These are phyloP conservation scores for Rissa tridactyla DNA, from an alignment of 2,113 vertebrate species.

Conservation along the genomic window DNA sequence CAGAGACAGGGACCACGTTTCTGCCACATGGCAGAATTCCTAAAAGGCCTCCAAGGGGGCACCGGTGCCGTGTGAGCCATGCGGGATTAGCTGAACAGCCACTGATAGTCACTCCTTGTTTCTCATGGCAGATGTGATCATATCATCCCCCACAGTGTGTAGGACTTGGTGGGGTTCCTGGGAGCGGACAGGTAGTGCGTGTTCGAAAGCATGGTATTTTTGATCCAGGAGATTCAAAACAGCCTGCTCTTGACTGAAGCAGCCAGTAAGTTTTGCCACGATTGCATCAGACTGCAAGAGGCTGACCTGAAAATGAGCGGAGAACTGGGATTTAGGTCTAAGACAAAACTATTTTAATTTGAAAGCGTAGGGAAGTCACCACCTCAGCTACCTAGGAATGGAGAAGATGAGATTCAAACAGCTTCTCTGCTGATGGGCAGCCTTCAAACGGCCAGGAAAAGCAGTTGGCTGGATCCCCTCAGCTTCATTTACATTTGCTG, in stretches of 20 bases:
- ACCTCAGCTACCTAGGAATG: not conserved
- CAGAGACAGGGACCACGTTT: not conserved
- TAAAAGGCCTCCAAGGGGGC: fast-evolving
- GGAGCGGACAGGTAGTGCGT: not conserved
- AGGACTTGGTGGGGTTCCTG: not conserved
- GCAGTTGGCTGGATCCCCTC: not conserved
- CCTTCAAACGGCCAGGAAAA: not conserved
- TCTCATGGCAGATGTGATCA: not conserved
- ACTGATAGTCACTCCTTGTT: not conserved
- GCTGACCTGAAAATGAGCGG: not conserved
- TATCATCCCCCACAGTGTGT: fast-evolving
- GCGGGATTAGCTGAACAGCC: not conserved
- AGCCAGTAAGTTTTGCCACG: not conserved
- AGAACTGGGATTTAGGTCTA: not conserved
- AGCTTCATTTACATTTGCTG: not conserved
- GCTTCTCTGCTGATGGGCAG: not conserved
- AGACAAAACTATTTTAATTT: not conserved
- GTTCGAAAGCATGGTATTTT: not conserved
- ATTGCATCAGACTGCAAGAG: constrained; percentile 31
- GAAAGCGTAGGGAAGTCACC: not conserved
- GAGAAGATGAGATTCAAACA: not conserved
- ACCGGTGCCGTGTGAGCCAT: not conserved
- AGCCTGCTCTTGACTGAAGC: not conserved
- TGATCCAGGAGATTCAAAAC: not conserved
- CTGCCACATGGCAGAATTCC: not conserved